Evolutionary conservation across 2,113 vertebrate species (phyloP).

Genomic region (human): DNA sequence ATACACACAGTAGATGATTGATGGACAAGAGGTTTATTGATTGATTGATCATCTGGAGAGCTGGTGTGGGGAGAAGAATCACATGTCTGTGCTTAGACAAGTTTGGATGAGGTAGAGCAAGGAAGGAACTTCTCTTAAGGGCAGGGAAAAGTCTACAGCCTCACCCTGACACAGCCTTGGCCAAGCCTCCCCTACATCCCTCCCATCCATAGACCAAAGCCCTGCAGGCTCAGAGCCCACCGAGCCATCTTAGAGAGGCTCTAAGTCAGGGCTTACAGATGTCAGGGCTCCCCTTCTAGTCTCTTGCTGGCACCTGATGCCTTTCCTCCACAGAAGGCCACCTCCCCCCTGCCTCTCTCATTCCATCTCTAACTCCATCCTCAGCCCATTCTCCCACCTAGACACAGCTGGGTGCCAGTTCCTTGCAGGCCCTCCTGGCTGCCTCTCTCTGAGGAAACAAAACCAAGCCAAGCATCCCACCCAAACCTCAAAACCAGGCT

Average conservation of each 20-base stretch:
- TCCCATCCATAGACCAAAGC: not conserved
- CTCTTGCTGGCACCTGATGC: not conserved
- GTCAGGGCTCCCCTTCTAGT: not conserved
- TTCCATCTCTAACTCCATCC: not conserved
- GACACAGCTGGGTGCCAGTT: not conserved
- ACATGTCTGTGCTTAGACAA: not conserved
- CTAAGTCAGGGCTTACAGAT: no score
- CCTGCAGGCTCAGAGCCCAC: not conserved
- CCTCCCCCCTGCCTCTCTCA: not conserved
- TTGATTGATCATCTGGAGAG: not conserved
- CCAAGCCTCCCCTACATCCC: no score
- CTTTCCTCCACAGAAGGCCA: not conserved
- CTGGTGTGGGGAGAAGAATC: not conserved
- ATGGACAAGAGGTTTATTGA: not conserved
- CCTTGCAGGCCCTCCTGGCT: not conserved
- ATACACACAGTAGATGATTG: not conserved
- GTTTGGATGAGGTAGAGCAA: not conserved
- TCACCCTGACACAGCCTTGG: not conserved
- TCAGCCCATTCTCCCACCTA: not conserved
- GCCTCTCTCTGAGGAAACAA: not conserved
- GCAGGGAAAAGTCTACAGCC: not conserved
- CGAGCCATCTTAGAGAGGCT: not conserved
- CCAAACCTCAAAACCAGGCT: constrained; percentile 32
- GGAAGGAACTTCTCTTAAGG: not conserved
- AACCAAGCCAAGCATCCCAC: not conserved